A percentile compares a stretch with the other conserved stretches of the same genome.
These are phyloP conservation scores for Resseliella maxima DNA, from an alignment of 2,888 invertebrate genomes.

Conservation along the genomic window DNA sequence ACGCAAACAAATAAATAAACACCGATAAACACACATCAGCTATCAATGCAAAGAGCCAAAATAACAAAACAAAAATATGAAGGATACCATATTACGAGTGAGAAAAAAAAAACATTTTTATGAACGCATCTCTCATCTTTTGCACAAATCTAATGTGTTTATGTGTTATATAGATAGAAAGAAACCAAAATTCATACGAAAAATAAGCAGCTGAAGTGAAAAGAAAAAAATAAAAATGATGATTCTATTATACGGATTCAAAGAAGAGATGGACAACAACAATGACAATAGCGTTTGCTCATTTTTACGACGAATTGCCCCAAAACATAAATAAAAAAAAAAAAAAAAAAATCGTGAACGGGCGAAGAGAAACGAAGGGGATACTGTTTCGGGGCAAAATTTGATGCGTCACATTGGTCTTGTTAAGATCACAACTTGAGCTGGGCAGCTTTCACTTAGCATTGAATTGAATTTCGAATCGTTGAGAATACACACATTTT, in stretches of 20 bases:
- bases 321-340: background rate
- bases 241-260: conserved; percentile 4
- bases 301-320: conserved; percentile 33
- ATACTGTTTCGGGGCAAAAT: background rate
- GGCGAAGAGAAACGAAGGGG: background rate
- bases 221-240: background rate
- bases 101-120: background rate
- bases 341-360: background rate
- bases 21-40: too few relatives aligned
- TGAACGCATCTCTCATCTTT: background rate
- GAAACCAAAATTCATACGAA: background rate
- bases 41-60: too few relatives aligned
- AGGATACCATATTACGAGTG: too few relatives aligned
- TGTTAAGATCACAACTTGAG: conserved; percentile 4
- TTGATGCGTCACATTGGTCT: background rate
- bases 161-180: conserved; percentile 10
- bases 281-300: background rate
- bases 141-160: conserved; percentile 5
- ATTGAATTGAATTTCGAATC: conserved; percentile 32
- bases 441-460: background rate
- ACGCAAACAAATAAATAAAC: too few relatives aligned
- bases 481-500: conserved; percentile 1
- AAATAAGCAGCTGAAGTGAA: too few relatives aligned
- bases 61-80: background rate
- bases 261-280: conserved; percentile 20